These are phyloP conservation scores for Drusus annulatus DNA, from an alignment of 1,140 invertebrate genomes.

Conservation along the genomic window DNA sequence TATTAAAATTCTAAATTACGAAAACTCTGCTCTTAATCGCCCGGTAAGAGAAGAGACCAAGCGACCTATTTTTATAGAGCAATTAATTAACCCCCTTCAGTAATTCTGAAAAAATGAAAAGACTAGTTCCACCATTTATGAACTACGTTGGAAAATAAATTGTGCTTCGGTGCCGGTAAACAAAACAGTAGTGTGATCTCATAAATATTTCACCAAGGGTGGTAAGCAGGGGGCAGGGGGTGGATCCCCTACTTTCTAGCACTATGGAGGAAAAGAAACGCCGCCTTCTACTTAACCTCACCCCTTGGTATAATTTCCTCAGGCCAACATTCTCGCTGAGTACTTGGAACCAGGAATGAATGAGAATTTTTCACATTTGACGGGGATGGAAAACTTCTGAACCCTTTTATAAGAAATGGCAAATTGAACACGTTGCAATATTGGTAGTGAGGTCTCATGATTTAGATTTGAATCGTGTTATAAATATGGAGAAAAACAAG, in stretches of 20 bases:
- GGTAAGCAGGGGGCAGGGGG: not conserved
- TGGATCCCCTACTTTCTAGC: not conserved
- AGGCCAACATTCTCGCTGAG: not conserved
- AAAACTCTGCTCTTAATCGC: too few relatives aligned
- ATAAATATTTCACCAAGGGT: not conserved
- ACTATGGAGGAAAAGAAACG: too few relatives aligned
- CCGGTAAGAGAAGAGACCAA: too few relatives aligned
- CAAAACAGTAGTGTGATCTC: not conserved
- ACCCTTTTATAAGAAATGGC: not conserved
- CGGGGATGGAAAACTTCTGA: not conserved
- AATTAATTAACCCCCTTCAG: too few relatives aligned
- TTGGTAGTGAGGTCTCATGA: not conserved
- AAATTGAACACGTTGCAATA: not conserved
- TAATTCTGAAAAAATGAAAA: not conserved
- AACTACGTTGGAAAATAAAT: not conserved
- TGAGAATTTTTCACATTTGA: slow-evolving; percentile 3
- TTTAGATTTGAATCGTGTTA: not conserved
- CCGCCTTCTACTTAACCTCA: too few relatives aligned
- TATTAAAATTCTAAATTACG: too few relatives aligned
- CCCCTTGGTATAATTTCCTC: not conserved
- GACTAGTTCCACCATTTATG: not conserved
- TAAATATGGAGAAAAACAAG: not conserved
- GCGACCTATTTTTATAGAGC: too few relatives aligned
- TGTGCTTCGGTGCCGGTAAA: not conserved
- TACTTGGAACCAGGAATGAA: not conserved